Evolutionary conservation across 2,888 invertebrate species (phyloP), one percentile per base, ranked within the genome.

Genomic region (Drosophila pseudotalamancana): DNA sequence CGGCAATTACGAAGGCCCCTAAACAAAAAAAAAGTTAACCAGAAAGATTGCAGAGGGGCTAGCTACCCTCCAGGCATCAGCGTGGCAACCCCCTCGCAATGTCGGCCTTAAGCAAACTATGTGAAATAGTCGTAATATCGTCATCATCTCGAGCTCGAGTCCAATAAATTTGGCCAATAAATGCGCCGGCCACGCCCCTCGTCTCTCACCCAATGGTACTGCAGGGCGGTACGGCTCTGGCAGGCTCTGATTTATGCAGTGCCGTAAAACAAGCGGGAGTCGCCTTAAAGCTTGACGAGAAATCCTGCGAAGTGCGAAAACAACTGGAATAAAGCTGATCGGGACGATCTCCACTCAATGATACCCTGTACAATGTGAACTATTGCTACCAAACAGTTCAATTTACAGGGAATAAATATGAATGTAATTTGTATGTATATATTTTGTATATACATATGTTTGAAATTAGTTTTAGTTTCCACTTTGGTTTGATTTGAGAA

Each of bases 1-100:
- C 43, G 78, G 82, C 82, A 80, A 80, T 85, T 85, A 85, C 79
- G 60, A 62, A 39, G 59, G n/a, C 60, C 61, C 65, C 50, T 32
- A 12, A 32, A 27, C 50, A 34, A 32, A 21, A 42, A 5, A 21
- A 45, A 5, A n/a, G n/a, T n/a, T n/a, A 6, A 2, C 19, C 11
- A 6, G 11, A 11, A 16, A 1, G 11, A 21, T 1, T 9, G 29
- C 9, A 11, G 34, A 19, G 9, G 0, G 25, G 27, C 14, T 14
- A 25, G 21, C 12, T 5, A 16, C 34, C 25, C 48, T 9, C 16
- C 16, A 35, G 25, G 12, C n/a, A n/a, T n/a, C n/a, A n/a, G n/a
- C n/a, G n/a, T n/a, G 16, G 18, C 9, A n/a, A n/a, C n/a, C 11
- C 35, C 35, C 18, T 9, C 21, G 9, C 56, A 61, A 37, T 43